A percentile compares a stretch with the other conserved stretches of the same genome.
phyloP scores from a whole-genome alignment of 2,113 vertebrate genomes.

The Menidia beryllina region DNA sequence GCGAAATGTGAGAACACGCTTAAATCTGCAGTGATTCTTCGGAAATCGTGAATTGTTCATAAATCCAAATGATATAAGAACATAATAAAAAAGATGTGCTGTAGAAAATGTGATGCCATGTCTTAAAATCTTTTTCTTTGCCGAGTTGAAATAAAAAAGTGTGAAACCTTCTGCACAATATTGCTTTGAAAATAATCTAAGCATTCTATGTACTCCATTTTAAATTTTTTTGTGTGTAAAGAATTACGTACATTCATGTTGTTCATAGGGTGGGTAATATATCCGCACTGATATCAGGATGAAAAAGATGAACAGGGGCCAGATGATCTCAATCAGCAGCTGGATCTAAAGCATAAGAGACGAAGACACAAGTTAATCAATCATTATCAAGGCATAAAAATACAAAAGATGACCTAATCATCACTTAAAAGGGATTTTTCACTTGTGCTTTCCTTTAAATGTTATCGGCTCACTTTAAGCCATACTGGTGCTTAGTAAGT shows the following conservation, averaged over 20 bases:
- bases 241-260: conserved; percentile 92
- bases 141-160: no score
- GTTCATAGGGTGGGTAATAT: conserved; percentile 94
- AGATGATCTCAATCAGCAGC: conserved; percentile 93
- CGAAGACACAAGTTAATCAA: conserved; percentile 2
- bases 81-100: no score
- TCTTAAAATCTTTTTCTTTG: no score
- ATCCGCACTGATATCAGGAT: conserved; percentile 95
- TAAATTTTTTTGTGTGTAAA: neutral
- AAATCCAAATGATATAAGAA: no score
- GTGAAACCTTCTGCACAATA: conserved; percentile 23
- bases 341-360: conserved; percentile 83
- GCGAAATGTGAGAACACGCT: neutral
- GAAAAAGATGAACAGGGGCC: conserved; percentile 98
- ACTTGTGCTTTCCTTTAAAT: neutral
- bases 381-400: neutral
- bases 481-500: neutral
- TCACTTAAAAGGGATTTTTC: neutral
- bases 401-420: neutral
- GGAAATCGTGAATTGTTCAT: no score
- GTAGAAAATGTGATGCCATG: no score
- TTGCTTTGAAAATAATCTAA: neutral
- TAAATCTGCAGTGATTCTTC: neutral
- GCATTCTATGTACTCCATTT: neutral
- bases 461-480: neutral